A percentile compares a stretch with the other conserved stretches of the same genome.
Conservation (phyloP, 2,888 invertebrate genomes). For the Dynastes grantii region DNA sequence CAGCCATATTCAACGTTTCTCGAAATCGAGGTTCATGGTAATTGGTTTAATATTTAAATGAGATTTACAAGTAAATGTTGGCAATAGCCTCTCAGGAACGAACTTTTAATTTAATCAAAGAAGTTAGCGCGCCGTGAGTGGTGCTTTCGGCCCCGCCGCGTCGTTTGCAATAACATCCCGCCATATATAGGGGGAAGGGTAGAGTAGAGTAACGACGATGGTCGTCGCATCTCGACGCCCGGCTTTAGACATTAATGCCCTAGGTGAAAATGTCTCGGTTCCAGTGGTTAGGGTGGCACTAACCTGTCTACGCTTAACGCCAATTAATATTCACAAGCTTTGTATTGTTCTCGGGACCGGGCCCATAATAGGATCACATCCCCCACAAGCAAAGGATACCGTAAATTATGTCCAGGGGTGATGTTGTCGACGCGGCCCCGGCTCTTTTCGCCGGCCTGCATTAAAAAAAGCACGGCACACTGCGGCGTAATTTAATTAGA, state of each 20-base stretch:
- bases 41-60: constrained; percentile 68
- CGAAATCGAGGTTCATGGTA: not conserved
- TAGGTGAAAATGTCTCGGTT: constrained; percentile 70
- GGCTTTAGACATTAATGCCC: constrained; percentile 66
- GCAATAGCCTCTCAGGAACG: constrained; percentile 63
- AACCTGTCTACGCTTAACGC: constrained; percentile 64
- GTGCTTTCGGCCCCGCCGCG: constrained; percentile 63
- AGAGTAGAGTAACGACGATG: constrained; percentile 50
- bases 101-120: constrained; percentile 73
- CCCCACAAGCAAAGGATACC: constrained; percentile 50
- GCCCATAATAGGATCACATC: constrained; percentile 53
- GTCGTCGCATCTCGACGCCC: constrained; percentile 50
- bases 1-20: not conserved
- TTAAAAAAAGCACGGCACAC: constrained; percentile 50
- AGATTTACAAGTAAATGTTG: constrained; percentile 69
- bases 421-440: constrained; percentile 43
- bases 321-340: constrained; percentile 67
- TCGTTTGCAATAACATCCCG: constrained; percentile 56
- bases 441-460: constrained; percentile 24
- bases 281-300: constrained; percentile 63
- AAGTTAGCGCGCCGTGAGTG: constrained; percentile 70
- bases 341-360: constrained; percentile 52
- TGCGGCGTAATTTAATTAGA: constrained; percentile 52
- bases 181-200: constrained; percentile 53
- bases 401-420: constrained; percentile 52